These are phyloP conservation scores for Oryctes rhinoceros DNA, from an alignment of 1,140 invertebrate species.

Conservation along the genomic window DNA sequence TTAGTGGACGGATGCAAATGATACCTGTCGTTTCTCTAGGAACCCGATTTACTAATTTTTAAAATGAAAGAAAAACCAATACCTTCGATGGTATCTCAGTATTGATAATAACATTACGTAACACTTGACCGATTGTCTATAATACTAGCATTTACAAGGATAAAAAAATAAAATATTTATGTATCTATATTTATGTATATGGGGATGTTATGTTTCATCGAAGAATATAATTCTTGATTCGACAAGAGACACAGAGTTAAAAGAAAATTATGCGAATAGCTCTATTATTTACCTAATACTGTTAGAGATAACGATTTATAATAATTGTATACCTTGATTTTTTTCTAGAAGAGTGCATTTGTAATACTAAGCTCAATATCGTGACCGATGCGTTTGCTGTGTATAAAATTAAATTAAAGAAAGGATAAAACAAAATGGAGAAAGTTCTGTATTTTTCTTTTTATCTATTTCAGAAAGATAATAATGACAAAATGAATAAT, in stretches of 20 bases:
- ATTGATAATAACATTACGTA: too few relatives aligned
- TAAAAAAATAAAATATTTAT: neutral
- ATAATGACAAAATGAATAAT: slow-evolving; percentile 10
- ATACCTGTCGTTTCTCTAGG: neutral
- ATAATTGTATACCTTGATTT: slow-evolving; percentile 38
- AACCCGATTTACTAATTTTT: neutral
- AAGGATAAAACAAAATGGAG: neutral
- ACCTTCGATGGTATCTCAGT: too few relatives aligned
- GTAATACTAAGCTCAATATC: slow-evolving; percentile 30
- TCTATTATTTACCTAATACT: neutral
- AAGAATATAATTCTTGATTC: neutral
- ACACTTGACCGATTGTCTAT: too few relatives aligned
- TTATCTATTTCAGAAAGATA: slow-evolving; percentile 41
- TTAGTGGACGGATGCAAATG: neutral
- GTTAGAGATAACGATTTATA: slow-evolving; percentile 26
- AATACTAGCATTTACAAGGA: too few relatives aligned
- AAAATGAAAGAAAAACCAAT: neutral
- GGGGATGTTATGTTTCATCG: slow-evolving; percentile 4
- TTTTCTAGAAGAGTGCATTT: slow-evolving; percentile 28
- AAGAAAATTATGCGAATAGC: neutral
- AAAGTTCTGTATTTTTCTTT: slow-evolving; percentile 45
- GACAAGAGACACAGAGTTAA: neutral
- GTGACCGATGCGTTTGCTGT: neutral
- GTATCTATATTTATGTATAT: slow-evolving; percentile 7
- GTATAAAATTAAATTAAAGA: slow-evolving; percentile 31